Conservation (phyloP, 2,888 invertebrate genomes). For the Ferdinandea cuprea region DNA sequence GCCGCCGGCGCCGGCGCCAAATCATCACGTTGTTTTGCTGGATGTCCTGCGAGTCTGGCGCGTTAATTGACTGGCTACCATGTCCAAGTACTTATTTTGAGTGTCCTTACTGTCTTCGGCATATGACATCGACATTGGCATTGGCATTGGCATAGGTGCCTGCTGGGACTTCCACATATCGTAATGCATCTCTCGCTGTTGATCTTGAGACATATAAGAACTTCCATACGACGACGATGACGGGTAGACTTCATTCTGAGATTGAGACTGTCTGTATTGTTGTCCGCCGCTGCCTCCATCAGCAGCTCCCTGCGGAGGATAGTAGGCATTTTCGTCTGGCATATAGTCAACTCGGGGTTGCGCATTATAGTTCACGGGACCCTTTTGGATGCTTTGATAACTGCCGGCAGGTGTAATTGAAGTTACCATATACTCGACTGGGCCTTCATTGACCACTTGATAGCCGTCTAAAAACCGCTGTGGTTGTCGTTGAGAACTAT, state of each 20-base stretch:
- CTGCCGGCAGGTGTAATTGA: not conserved
- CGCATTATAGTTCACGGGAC: not conserved
- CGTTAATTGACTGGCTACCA: not conserved
- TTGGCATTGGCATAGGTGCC: not conserved
- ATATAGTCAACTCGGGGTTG: not conserved
- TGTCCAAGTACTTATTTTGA: not conserved
- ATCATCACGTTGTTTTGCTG: not conserved
- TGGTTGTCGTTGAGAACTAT: not conserved
- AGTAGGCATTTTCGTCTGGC: not conserved
- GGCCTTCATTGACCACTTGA: constrained; percentile 46
- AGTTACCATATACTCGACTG: constrained; percentile 17
- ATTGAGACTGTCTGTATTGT: not conserved
- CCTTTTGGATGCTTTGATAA: not conserved
- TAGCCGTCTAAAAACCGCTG: constrained; percentile 11
- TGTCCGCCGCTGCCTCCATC: not conserved
- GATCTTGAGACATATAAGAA: constrained; percentile 11
- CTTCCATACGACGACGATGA: not conserved
- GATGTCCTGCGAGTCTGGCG: not conserved
- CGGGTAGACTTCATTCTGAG: not conserved
- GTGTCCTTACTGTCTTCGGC: not conserved
- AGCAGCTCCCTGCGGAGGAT: not conserved
- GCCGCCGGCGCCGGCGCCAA: too few species aligned
- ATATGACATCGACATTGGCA: not conserved
- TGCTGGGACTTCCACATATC: not conserved
- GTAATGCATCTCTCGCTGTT: constrained; percentile 20